phyloP scores from a whole-genome alignment of 2,888 invertebrate species.

The Lordiphosa andalusiaca region DNA sequence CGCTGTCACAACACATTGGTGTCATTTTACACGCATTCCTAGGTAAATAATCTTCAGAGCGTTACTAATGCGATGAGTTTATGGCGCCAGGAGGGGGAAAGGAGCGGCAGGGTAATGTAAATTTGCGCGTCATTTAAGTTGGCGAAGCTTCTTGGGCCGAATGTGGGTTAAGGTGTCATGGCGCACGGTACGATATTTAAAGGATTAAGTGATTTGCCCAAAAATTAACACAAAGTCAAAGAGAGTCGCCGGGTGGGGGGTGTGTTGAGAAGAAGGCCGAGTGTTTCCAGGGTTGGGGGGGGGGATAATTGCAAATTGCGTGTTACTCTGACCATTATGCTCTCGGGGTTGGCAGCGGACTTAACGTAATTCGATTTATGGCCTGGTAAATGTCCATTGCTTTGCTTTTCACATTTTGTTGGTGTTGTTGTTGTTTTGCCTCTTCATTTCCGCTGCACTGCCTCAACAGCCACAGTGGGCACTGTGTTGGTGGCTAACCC shows the following conservation, averaged over 20 bases:
- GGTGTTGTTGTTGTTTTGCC: too few relatives aligned
- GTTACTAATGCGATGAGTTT: conserved; percentile 63
- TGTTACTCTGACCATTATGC: conserved; percentile 59
- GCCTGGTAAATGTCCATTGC: conserved; percentile 11
- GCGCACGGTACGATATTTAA: conserved; percentile 41
- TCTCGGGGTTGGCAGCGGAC: conserved; percentile 31
- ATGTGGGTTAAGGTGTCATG: background rate
- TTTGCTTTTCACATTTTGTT: too few relatives aligned
- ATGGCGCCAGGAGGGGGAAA: background rate
- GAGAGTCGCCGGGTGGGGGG: background rate
- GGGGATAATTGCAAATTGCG: conserved; percentile 47
- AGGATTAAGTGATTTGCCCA: conserved; percentile 71
- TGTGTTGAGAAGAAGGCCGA: conserved; percentile 32
- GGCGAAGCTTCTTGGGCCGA: background rate
- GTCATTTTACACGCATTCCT: conserved; percentile 68
- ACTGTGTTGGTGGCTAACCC: too few relatives aligned
- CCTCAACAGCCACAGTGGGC: conserved; percentile 9
- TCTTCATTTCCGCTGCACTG: conserved; percentile 9
- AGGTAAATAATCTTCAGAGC: conserved; percentile 67
- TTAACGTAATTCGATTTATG: conserved; percentile 74
- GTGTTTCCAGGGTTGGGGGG: conserved; percentile 8
- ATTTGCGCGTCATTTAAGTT: conserved; percentile 68
- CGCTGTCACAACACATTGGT: conserved; percentile 35
- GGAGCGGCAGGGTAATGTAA: conserved; percentile 47
- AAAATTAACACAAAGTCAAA: conserved; percentile 51